phyloP scores from a whole-genome alignment of 2,113 vertebrate genomes.

The Trogon melanurus region DNA sequence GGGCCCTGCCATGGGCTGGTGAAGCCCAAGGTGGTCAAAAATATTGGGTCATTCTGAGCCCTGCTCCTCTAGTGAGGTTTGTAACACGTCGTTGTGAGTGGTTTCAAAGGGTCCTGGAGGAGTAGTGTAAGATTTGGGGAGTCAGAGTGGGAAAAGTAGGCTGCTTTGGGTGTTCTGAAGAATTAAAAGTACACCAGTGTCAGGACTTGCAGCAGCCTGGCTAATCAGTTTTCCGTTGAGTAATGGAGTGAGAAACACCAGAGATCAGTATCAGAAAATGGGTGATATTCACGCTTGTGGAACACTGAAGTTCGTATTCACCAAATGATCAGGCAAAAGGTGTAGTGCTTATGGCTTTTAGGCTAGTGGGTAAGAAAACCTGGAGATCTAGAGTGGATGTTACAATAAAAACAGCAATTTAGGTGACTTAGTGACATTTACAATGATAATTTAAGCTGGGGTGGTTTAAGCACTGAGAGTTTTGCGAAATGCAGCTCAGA shows the following conservation, averaged over 20 bases:
- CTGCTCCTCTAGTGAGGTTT: background rate
- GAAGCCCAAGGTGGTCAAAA: too few relatives aligned
- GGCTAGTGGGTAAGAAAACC: background rate
- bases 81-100: background rate
- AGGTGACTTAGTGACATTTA: background rate
- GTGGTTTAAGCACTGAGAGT: background rate
- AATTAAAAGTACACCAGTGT: background rate
- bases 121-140: background rate
- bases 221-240: background rate
- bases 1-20: rapidly evolving
- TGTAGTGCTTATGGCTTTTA: background rate
- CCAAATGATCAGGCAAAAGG: background rate
- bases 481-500: background rate
- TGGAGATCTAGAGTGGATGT: background rate
- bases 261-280: background rate
- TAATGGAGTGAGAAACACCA: background rate
- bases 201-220: background rate
- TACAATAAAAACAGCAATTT: background rate
- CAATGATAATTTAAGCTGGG: background rate
- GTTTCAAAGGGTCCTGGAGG: background rate
- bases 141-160: background rate
- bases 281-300: background rate
- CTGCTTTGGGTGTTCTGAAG: background rate
- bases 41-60: background rate
- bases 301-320: background rate